Evolutionary conservation across 30 jellyfish, hydroid and myxozoan genomes (phyloP).

Genomic region (Clytia hemisphaerica): DNA sequence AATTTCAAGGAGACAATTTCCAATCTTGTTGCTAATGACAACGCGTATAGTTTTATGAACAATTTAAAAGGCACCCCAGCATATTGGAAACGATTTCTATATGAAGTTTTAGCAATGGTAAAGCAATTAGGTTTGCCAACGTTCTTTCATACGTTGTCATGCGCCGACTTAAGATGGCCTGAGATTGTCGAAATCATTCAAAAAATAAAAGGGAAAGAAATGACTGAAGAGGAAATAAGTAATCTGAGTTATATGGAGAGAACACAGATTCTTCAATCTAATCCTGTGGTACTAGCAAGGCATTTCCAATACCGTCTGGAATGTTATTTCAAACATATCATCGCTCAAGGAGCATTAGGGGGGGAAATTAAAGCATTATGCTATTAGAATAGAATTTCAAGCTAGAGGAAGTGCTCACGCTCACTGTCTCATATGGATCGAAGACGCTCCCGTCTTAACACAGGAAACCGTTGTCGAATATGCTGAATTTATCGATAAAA

Average conservation of each 20-base stretch:
- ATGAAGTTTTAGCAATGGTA: no score
- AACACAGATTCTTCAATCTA: conserved; percentile 9
- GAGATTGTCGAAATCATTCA: conserved; percentile 8
- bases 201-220: neutral
- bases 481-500: conserved; percentile 1
- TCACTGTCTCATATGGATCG: conserved; percentile 44
- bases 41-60: no score
- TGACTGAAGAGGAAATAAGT: neutral
- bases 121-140: no score
- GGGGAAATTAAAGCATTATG: neutral
- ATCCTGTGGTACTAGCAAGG: conserved; percentile 36
- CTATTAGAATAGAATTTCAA: conserved; percentile 35
- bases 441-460: conserved; percentile 33
- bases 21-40: no score
- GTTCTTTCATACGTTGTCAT: no score
- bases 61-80: no score
- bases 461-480: conserved; percentile 10
- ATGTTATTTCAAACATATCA: conserved; percentile 19
- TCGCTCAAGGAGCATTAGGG: conserved; percentile 8
- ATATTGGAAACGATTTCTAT: no score
- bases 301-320: conserved; percentile 36
- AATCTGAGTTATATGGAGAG: conserved; percentile 14
- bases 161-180: no score
- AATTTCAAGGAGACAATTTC: no score
- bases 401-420: conserved; percentile 48